Evolutionary conservation across 2,888 invertebrate genomes (phyloP).

Genomic region (Dioctria linearis): DNA sequence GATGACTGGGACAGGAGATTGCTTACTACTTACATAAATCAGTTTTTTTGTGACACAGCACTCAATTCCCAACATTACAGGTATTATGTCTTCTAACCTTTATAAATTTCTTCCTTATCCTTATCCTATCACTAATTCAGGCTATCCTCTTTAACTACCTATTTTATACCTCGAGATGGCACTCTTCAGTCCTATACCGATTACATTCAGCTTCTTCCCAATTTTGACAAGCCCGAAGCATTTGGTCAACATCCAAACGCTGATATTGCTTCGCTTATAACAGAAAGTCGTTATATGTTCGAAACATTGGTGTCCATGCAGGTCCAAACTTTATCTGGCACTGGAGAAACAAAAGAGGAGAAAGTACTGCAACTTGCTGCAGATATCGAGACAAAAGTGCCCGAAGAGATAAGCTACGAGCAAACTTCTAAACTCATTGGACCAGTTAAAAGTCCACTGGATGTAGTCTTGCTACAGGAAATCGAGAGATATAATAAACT

Average conservation of each 20-base stretch:
- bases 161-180: conserved; percentile 88
- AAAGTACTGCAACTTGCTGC: conserved; percentile 78
- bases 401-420: conserved; percentile 83
- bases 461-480: conserved; percentile 90
- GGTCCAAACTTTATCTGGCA: conserved; percentile 74
- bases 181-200: conserved; percentile 86
- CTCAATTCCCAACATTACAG: conserved; percentile 62
- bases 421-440: conserved; percentile 83
- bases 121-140: not conserved
- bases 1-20: conserved; percentile 84
- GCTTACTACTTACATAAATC: conserved; percentile 86
- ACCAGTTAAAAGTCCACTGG: conserved; percentile 81
- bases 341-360: conserved; percentile 72
- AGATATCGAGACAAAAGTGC: conserved; percentile 83
- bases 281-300: conserved; percentile 83
- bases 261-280: conserved; percentile 88
- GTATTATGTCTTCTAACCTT: conserved; percentile 57
- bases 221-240: conserved; percentile 86
- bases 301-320: conserved; percentile 85
- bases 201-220: conserved; percentile 84
- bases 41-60: conserved; percentile 80
- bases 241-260: conserved; percentile 94
- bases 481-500: conserved; percentile 78
- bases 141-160: conserved; percentile 66
- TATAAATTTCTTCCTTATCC: not conserved